Base-by-base conservation (phyloP, 92 coral and sea anemone species). In the Muricea muricata region DNA sequence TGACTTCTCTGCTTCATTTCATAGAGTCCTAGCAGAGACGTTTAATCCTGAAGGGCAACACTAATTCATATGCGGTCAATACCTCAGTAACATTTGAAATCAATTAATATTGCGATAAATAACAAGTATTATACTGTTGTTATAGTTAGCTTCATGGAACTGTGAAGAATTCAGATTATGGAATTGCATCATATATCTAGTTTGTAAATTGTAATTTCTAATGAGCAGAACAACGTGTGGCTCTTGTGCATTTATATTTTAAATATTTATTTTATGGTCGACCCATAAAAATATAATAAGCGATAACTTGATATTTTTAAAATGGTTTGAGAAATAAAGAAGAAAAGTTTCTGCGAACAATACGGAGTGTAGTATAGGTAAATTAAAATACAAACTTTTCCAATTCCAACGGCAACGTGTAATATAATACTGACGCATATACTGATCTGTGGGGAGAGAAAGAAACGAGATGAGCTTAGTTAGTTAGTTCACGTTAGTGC, bases 91-190 rank as follows among this genome's bases (percentile, higher is more conserved):
- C 14, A 45, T 45, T 45, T 45, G 25, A 57, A 29, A 21, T 29
- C 65, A 57, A 57, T 57, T n/a, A 57, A 2, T 11, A 28, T 12
- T 7, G 70, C 70, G 0, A 63, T 63, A 26, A 63, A 63, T 63
- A 37, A 63, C 30, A 32, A 63, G 39, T 28, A 63, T 63, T 63
- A 32, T 63, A 17, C 70, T 32, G 21, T 29, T 63, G 70, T 63
- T 39, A 63, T 63, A 30, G 37, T 26, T 63, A 28, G 17, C 70
- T 63, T 63, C 39, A 28, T 63, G 30, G 70, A 63, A 63, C 30
- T 0, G 37, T 28, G 39, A 63, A 63, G 70, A 26, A 63, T 63
- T 63, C 70, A 63, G 70, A 63, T 63, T 63, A 63, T 39, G 30
- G 37, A 63, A 28, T 28, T 26, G 7, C 30, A 14, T 24, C 12